phyloP scores from a whole-genome alignment of 2,888 invertebrate species.

The Geotrupes spiniger region DNA sequence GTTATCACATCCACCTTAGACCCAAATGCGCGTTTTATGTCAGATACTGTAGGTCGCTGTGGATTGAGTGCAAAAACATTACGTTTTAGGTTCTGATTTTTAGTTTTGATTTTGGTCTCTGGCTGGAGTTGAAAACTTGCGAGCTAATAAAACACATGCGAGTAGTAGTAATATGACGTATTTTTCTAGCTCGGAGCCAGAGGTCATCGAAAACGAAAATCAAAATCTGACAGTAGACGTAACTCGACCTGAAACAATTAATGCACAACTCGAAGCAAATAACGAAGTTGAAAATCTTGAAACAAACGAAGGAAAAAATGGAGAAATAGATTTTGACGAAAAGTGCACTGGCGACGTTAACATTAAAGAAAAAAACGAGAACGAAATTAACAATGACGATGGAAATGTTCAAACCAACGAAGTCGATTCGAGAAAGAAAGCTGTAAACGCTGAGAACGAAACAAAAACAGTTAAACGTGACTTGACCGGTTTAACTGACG shows the following conservation, averaged over 20 bases:
- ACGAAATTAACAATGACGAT: too few relatives aligned
- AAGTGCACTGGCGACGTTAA: neutral
- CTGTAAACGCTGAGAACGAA: too few relatives aligned
- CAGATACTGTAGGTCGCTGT: neutral
- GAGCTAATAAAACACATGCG: constrained; percentile 18
- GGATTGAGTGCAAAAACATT: neutral
- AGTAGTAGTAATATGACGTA: constrained; percentile 28
- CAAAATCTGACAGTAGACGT: constrained; percentile 5
- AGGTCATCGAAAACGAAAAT: constrained; percentile 20
- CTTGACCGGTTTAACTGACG: too few relatives aligned
- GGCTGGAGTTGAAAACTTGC: constrained; percentile 40
- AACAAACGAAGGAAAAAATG: neutral
- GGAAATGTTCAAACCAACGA: too few relatives aligned
- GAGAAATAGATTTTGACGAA: too few relatives aligned
- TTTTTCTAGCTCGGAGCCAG: constrained; percentile 39
- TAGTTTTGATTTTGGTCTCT: constrained; percentile 46
- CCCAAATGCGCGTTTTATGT: constrained; percentile 36
- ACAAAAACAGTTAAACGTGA: too few relatives aligned
- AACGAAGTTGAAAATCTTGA: neutral
- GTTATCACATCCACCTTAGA: constrained; percentile 47
- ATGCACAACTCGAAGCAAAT: neutral
- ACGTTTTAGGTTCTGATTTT: constrained; percentile 23
- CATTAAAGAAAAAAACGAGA: neutral
- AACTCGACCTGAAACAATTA: constrained; percentile 3
- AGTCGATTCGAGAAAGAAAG: too few relatives aligned